Conservation (phyloP, 2,888 invertebrate genomes). For the Labia minor region DNA sequence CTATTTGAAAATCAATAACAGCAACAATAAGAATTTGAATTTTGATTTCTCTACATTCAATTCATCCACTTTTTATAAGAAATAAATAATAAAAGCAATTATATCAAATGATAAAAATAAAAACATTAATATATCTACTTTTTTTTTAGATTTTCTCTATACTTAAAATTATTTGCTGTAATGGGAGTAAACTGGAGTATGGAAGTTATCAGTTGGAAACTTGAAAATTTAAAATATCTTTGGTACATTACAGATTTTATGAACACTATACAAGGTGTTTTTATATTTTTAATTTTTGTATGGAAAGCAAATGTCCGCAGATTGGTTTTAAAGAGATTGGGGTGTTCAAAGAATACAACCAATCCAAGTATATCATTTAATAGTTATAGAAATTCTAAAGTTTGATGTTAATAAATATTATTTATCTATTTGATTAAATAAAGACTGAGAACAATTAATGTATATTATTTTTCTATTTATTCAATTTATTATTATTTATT, state of each 20-base stretch:
- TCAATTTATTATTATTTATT: too few relatives aligned
- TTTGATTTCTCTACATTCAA: too few relatives aligned
- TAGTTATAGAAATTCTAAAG: neutral
- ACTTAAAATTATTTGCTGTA: conserved; percentile 68
- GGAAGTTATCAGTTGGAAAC: conserved; percentile 62
- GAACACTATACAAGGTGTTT: conserved; percentile 56
- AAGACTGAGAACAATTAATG: neutral
- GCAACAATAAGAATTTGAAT: too few relatives aligned
- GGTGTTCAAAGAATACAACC: neutral
- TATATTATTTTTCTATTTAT: too few relatives aligned
- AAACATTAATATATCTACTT: neutral
- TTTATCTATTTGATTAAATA: neutral
- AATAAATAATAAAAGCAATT: too few relatives aligned
- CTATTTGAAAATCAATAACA: too few relatives aligned
- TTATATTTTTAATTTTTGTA: conserved; percentile 62
- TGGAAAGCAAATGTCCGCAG: conserved; percentile 56
- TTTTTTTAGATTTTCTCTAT: conserved; percentile 58
- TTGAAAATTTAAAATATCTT: conserved; percentile 39
- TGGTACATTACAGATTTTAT: conserved; percentile 55
- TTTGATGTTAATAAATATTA: too few relatives aligned
- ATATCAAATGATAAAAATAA: too few relatives aligned
- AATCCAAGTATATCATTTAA: neutral
- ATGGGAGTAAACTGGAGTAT: conserved; percentile 80
- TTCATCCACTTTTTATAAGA: too few relatives aligned
- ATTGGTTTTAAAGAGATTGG: conserved; percentile 49